Base-by-base conservation (phyloP, 1,140 invertebrate species). In the Calephelis nemesis region DNA sequence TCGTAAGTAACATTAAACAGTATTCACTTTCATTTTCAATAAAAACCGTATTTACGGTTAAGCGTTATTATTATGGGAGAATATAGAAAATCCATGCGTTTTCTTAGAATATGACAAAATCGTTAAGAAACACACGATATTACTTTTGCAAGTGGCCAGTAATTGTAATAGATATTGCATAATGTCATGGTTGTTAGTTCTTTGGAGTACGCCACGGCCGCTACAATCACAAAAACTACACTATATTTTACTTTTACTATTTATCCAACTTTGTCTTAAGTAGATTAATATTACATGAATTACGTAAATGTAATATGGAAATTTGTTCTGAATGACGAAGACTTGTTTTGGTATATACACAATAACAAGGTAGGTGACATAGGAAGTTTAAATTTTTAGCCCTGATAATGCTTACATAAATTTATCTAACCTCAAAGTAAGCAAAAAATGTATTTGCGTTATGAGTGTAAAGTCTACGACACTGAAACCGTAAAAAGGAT, bases 91-190 rank as follows among this genome's bases (percentile, higher is more conserved):
- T 48, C n/a, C 19, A 64, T 13, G 47, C 63, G 19, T 64, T 48
- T 47, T 67, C 50, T 67, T 67, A 42, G 47, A 52, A 42, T 60
- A 67, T 42, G 52, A 54, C 62, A 60, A 71, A 72, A 74, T 60
- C 75, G 70, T 74, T 77, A 72, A 70, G 75, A 78, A 78, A 80
- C 71, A 69, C 63, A 70, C 67, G 77, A 80, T 80, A 78, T 74
- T 76, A 45, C 66, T 74, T 65, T 77, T 77, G 78, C 78, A 73
- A 72, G 63, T 69, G 75, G 67, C 63, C 66, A 72, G 73, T 79
- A 79, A 84, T 84, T 82, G 77, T 72, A 64, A 72, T 73, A 62
- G 48, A 60, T 39, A 60, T 84, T 81, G 76, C 69, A 74, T 75
- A 84, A 82, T 58, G 12, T 6, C 39, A 50, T 42, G 49, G 63